Evolutionary conservation across 2,113 vertebrate genomes (phyloP).

Genomic region (Pithys albifrons): DNA sequence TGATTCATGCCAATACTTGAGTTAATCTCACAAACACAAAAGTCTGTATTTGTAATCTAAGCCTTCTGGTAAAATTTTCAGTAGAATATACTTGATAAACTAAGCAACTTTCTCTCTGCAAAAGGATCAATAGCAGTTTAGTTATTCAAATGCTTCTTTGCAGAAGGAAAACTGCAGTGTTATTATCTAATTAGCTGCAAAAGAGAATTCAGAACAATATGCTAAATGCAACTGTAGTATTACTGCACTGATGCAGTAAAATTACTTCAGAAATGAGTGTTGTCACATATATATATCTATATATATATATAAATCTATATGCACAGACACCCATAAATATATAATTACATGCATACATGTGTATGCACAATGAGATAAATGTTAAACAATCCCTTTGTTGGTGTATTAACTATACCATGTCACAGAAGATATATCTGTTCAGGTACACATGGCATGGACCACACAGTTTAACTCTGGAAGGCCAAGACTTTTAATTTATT

Average conservation of each 20-base stretch:
- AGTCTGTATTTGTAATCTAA: neutral
- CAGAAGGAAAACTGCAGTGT: neutral
- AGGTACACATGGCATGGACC: neutral
- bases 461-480: neutral
- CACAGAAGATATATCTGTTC: neutral
- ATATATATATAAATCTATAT: neutral
- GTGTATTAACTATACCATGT: neutral
- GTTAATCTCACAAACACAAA: neutral
- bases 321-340: neutral
- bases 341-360: neutral
- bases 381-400: neutral
- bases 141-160: neutral
- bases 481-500: neutral
- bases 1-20: neutral
- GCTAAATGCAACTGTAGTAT: neutral
- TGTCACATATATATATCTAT: neutral
- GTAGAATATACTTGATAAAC: neutral
- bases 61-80: neutral
- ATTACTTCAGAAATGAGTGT: neutral
- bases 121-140: neutral
- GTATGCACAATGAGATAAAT: neutral
- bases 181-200: neutral
- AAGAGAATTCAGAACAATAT: neutral
- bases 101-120: neutral
- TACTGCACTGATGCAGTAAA: neutral